Conservation (phyloP, 2,113 vertebrate genomes). For the Platanista minor region DNA sequence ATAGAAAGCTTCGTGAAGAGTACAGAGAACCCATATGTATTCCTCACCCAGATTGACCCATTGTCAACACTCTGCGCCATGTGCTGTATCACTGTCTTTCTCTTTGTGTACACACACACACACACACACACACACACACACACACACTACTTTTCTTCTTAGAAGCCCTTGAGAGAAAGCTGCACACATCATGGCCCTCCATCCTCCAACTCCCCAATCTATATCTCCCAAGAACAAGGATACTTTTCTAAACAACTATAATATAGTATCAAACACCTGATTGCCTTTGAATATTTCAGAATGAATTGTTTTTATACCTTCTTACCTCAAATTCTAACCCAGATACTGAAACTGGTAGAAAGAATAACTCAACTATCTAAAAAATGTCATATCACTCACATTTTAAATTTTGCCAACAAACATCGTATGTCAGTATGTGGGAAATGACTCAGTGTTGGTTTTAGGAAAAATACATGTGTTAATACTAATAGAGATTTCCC, state of each 20-base stretch:
- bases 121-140: background rate
- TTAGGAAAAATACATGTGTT: background rate
- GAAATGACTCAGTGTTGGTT: background rate
- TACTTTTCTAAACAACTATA: background rate
- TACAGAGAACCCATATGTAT: background rate
- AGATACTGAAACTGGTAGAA: background rate
- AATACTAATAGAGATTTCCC: background rate
- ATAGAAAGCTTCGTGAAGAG: background rate
- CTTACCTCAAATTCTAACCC: background rate
- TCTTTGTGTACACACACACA: background rate
- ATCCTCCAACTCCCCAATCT: background rate
- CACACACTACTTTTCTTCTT: background rate
- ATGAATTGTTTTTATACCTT: background rate
- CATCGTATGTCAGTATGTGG: background rate
- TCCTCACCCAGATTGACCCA: background rate
- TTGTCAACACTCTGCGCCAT: background rate
- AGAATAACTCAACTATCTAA: background rate
- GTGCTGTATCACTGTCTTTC: background rate
- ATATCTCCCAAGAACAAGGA: background rate
- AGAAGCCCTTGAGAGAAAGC: background rate
- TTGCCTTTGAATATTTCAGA: background rate
- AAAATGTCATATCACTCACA: background rate
- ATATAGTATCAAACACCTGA: background rate
- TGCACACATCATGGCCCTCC: background rate
- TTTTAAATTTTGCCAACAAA: constrained; percentile 1